Conservation (phyloP, 30 jellyfish, hydroid and myxozoan genomes). For the Sanderia malayensis region DNA sequence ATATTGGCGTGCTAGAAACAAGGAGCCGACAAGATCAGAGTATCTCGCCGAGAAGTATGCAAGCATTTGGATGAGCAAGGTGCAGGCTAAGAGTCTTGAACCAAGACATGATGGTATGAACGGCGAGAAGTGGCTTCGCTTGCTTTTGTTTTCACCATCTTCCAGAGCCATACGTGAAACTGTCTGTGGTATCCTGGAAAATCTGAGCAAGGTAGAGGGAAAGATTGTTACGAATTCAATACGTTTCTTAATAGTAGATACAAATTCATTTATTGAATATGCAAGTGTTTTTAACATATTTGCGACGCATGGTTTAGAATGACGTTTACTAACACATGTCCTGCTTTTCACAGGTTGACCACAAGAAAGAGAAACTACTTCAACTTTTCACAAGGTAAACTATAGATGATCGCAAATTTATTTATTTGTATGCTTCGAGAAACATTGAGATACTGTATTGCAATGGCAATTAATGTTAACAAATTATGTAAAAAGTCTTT, state of each 20-base stretch:
- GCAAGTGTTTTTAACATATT: no score
- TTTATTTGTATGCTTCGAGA: no score
- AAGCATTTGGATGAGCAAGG: conserved; percentile 54
- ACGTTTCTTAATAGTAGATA: no score
- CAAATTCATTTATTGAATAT: no score
- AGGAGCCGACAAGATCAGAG: not conserved
- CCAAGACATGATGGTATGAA: not conserved
- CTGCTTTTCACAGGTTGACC: conserved; percentile 62
- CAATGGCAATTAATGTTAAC: no score
- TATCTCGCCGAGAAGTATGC: conserved; percentile 33
- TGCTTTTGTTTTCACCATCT: conserved; percentile 74
- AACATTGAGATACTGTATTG: no score
- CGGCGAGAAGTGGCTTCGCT: conserved; percentile 74
- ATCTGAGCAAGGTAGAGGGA: conserved; percentile 63
- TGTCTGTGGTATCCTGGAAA: conserved; percentile 73
- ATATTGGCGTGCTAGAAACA: not conserved
- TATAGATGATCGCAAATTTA: no score
- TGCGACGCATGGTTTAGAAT: no score
- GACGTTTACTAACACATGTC: no score
- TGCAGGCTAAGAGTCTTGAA: conserved; percentile 19
- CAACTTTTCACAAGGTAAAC: conserved; percentile 72
- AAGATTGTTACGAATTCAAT: no score
- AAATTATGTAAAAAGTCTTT: no score
- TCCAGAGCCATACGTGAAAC: conserved; percentile 82
- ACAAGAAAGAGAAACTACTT: conserved; percentile 57